Evolutionary conservation across 2,113 vertebrate genomes (phyloP).

Genomic region (Chamaea fasciata): DNA sequence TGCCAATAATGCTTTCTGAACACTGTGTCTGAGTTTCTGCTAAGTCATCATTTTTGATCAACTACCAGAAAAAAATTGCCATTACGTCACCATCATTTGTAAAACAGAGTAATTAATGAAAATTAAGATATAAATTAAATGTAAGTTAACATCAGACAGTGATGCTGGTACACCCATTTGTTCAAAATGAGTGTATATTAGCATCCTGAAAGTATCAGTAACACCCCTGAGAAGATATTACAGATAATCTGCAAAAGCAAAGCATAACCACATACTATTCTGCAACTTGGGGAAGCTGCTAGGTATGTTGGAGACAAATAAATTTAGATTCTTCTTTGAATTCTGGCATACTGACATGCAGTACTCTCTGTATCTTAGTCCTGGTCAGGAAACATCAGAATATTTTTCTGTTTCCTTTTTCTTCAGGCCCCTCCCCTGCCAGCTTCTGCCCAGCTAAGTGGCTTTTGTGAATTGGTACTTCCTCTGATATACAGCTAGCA

Average conservation of each 20-base stretch:
- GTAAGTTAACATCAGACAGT: background rate
- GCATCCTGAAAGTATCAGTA: background rate
- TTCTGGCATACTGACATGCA: background rate
- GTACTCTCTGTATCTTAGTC: background rate
- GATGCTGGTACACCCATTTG: background rate
- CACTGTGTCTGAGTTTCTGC: background rate
- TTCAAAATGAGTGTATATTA: background rate
- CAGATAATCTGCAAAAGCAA: background rate
- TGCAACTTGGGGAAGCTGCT: background rate
- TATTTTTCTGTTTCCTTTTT: background rate
- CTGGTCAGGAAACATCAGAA: background rate
- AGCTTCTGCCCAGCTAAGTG: background rate
- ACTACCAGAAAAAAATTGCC: background rate
- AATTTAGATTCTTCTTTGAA: background rate
- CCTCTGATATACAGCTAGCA: background rate
- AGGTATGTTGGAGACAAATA: background rate
- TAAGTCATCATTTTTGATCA: background rate
- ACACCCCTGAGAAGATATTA: background rate
- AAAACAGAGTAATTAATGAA: background rate
- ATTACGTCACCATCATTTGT: background rate
- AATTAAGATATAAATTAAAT: background rate
- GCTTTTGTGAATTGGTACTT: background rate
- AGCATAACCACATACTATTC: background rate
- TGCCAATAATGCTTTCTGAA: background rate
- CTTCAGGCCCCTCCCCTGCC: background rate